Conservation (phyloP, 2,797 vertebrate genomes). For the Anguilla obscura region DNA sequence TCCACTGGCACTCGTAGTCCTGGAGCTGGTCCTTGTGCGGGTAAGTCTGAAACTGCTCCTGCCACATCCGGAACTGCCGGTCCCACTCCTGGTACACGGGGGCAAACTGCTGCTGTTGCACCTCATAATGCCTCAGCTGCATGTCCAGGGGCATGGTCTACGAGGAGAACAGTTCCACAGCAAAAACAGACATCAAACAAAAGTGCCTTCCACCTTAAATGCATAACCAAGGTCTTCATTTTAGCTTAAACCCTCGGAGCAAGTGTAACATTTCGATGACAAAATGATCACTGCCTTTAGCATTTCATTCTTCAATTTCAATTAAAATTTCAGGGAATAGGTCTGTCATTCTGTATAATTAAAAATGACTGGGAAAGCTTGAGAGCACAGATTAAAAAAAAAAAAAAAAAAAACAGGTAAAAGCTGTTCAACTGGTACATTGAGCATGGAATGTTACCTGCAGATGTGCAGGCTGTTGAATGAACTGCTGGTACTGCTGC, state of each 20-base stretch:
- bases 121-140: constrained; percentile 88
- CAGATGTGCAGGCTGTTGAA: constrained; percentile 85
- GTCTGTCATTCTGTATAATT: background rate
- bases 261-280: no score
- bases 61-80: constrained; percentile 86
- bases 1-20: constrained; percentile 95
- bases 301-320: background rate
- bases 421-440: background rate
- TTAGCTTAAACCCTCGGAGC: no score
- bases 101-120: constrained; percentile 88
- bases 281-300: background rate
- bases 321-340: background rate
- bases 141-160: constrained; percentile 88
- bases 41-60: constrained; percentile 90
- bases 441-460: constrained; percentile 69
- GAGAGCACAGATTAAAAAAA: background rate
- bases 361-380: background rate
- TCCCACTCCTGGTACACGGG: constrained; percentile 91
- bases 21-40: constrained; percentile 96
- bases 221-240: background rate
- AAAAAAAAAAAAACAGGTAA: background rate
- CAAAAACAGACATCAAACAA: background rate
- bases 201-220: background rate
- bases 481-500: constrained; percentile 88
- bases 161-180: constrained; percentile 37